Base-by-base conservation (phyloP, 1,140 invertebrate species). In the Trichogramma pretiosum region DNA sequence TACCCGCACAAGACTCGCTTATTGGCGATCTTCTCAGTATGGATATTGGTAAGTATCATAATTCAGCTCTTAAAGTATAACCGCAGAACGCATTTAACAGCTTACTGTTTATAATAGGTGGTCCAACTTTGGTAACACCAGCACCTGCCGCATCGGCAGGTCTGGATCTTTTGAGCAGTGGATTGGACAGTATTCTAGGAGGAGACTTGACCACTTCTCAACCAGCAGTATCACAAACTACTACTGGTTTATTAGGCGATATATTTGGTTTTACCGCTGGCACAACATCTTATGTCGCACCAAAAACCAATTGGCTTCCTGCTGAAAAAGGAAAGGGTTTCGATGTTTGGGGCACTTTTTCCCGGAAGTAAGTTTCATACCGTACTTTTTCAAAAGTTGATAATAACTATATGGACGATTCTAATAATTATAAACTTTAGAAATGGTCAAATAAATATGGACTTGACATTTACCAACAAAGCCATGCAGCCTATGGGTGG, bases 271-370 rank as follows among this genome's bases (percentile, higher is more conserved):
- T 89, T 26, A 73, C 72, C 11, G 67, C 82, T 28, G 73, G 83
- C 30, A 77, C 81, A 18, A 73, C 82, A 0, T 72, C 80, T 28
- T 88, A 84, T 63, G 74, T 81, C 33, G 77, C 87, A 48, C 88
- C 93, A 5, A 93, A 93, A 73, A 80, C 86, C 58, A 82, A 88
- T 38, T 98, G 93, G 93, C 72, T 98, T 58, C 85, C 91, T 14
- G 93, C 93, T 10, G 85, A 89, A 52, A 93, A 94, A 66, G 94
- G 93, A 36, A 98, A 98, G 79, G 95, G 96, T n/a, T 73, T 99
- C 48, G 95, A 99, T 73, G 85, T 99, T 37, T 85, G 83, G 70
- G 96, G 96, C 45, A 93, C 92, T n/a, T 98, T 98, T 70, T 82
- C 84, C 1, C 77, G 95, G 39, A 80, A 74, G 77, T 77, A 67